Evolutionary conservation across 2,888 invertebrate genomes (phyloP).

Genomic region (Agapostemon virescens): DNA sequence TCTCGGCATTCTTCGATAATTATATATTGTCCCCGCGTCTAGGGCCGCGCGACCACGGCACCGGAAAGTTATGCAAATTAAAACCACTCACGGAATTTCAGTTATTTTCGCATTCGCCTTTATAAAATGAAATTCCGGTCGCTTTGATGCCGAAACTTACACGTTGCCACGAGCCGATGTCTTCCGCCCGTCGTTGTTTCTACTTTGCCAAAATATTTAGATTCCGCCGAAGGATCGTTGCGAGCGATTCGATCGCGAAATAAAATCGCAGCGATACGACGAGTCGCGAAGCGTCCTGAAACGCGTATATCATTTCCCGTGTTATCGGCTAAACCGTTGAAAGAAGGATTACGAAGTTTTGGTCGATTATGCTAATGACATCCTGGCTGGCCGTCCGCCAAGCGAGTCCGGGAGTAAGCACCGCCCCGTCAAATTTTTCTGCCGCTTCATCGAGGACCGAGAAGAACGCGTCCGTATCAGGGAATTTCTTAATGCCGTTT

Average conservation of each 20-base stretch:
- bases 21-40: slow-evolving; percentile 23
- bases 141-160: slow-evolving; percentile 49
- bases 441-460: slow-evolving; percentile 38
- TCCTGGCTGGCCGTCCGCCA: slow-evolving; percentile 36
- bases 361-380: slow-evolving; percentile 59
- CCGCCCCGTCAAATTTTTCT: slow-evolving; percentile 54
- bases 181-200: slow-evolving; percentile 25
- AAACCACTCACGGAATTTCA: slow-evolving; percentile 66
- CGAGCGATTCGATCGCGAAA: too few species aligned
- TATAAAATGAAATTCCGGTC: slow-evolving; percentile 68
- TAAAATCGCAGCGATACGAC: too few species aligned
- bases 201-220: neutral
- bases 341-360: slow-evolving; percentile 44
- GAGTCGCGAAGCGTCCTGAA: too few species aligned
- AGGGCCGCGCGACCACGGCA: slow-evolving; percentile 31
- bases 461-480: slow-evolving; percentile 58
- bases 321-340: slow-evolving; percentile 19
- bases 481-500: slow-evolving; percentile 51
- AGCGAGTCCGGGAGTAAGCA: slow-evolving; percentile 48
- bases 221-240: neutral
- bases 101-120: slow-evolving; percentile 64
- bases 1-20: slow-evolving; percentile 20
- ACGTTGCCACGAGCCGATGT: slow-evolving; percentile 3
- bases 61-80: slow-evolving; percentile 70
- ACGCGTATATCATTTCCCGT: neutral